These are phyloP conservation scores for Trissoscelio sp. DNA, from an alignment of 2,888 invertebrate genomes.

Conservation along the genomic window DNA sequence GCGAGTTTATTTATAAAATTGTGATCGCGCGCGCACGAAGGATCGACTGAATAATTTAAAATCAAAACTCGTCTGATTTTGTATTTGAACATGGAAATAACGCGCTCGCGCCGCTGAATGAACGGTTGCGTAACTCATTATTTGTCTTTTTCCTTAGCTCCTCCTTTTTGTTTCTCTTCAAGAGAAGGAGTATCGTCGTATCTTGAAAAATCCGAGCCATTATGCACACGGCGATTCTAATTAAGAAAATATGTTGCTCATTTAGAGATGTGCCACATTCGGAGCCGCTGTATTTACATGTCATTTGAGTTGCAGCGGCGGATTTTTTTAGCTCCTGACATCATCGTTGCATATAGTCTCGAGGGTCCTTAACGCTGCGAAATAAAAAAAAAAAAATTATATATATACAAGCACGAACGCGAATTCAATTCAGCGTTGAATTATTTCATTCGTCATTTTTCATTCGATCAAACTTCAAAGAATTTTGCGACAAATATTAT, in stretches of 20 bases:
- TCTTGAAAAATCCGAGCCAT: constrained; percentile 45
- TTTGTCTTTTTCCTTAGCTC: constrained; percentile 53
- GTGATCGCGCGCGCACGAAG: constrained; percentile 45
- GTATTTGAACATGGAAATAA: constrained; percentile 61
- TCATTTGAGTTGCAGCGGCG: constrained; percentile 46
- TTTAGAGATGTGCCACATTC: constrained; percentile 55
- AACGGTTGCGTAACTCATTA: constrained; percentile 50
- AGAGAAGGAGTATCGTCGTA: no score
- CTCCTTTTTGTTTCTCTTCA: constrained; percentile 31
- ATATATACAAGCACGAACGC: no score
- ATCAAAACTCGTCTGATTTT: constrained; percentile 59
- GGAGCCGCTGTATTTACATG: constrained; percentile 50
- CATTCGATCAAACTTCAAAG: background rate
- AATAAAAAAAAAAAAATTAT: constrained; percentile 12
- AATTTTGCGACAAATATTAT: no score
- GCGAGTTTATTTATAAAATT: constrained; percentile 58
- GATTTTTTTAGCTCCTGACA: constrained; percentile 56
- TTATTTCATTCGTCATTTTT: constrained; percentile 11
- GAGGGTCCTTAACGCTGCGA: constrained; percentile 36
- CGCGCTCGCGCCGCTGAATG: constrained; percentile 36
- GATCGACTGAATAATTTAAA: constrained; percentile 58
- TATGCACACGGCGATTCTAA: constrained; percentile 50
- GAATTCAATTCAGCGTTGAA: background rate
- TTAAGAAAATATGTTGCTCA: constrained; percentile 59
- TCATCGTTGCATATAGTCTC: constrained; percentile 53